These are phyloP conservation scores for Eilema sororculum DNA, from an alignment of 2,888 invertebrate genomes.

Conservation along the genomic window DNA sequence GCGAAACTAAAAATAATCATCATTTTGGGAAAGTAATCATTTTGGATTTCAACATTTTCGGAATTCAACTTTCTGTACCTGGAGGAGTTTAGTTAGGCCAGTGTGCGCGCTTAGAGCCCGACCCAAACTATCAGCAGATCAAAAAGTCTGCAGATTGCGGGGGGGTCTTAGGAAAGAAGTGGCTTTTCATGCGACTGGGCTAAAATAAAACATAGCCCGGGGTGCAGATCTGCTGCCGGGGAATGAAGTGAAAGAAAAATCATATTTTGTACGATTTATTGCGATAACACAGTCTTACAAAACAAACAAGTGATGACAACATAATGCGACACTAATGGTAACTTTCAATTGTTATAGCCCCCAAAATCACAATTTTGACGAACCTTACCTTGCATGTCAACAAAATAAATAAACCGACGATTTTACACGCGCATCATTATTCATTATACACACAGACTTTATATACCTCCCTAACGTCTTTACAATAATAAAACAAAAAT, in stretches of 20 bases:
- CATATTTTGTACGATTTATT: conserved; percentile 82
- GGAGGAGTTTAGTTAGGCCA: no score
- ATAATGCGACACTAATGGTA: conserved; percentile 79
- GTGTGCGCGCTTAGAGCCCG: no score
- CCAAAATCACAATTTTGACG: conserved; percentile 79
- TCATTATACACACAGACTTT: conserved; percentile 31
- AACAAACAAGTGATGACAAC: conserved; percentile 79
- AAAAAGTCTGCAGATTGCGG: no score
- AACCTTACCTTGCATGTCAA: conserved; percentile 62
- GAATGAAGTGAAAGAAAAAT: conserved; percentile 25
- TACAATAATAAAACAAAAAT: conserved; percentile 15
- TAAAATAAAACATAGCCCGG: no score
- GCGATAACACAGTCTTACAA: conserved; percentile 84
- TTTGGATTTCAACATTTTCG: no score
- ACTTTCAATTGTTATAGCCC: conserved; percentile 76
- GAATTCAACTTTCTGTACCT: no score
- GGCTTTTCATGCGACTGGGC: no score
- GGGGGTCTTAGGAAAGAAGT: no score
- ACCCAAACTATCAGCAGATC: no score
- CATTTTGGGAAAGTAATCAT: no score
- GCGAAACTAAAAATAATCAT: no score
- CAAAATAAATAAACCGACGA: conserved; percentile 47
- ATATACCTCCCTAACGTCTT: conserved; percentile 1
- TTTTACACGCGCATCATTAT: conserved; percentile 42
- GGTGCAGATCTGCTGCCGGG: not conserved